Evolutionary conservation across 2,797 vertebrate genomes (phyloP).

Genomic region (Enteromius afrohamiltoni): DNA sequence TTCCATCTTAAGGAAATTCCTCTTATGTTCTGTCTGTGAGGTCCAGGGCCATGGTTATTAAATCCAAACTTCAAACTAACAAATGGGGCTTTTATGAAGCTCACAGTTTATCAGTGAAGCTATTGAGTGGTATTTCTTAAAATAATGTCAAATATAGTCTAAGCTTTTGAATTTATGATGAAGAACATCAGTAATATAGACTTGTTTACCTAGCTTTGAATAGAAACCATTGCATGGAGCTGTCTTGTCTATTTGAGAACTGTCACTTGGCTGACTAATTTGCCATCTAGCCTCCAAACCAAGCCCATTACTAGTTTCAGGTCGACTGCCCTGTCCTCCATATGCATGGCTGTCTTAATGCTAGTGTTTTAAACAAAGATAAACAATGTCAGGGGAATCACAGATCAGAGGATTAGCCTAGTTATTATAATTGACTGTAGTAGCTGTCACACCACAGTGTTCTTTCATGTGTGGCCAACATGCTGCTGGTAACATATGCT

Average conservation of each 20-base stretch:
- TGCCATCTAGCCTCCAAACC: slow-evolving; percentile 53
- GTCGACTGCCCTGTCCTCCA: background rate
- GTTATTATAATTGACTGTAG: slow-evolving; percentile 37
- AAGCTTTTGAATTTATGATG: slow-evolving; percentile 17
- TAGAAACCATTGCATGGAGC: slow-evolving; percentile 24
- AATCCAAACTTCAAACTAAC: slow-evolving; percentile 26
- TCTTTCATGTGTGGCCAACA: slow-evolving; percentile 41
- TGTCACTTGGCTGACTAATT: slow-evolving; percentile 53
- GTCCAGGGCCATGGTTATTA: slow-evolving; percentile 26
- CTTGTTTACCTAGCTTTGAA: slow-evolving; percentile 46
- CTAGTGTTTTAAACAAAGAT: slow-evolving; percentile 43
- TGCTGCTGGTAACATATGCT: slow-evolving; percentile 31
- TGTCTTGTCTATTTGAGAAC: slow-evolving; percentile 12
- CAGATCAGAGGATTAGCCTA: slow-evolving; percentile 45
- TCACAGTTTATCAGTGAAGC: slow-evolving; percentile 38
- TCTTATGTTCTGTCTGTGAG: slow-evolving; percentile 34
- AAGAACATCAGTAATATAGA: slow-evolving; percentile 6
- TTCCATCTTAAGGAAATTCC: background rate
- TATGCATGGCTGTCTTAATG: slow-evolving; percentile 38
- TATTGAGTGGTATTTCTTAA: slow-evolving; percentile 7
- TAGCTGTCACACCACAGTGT: slow-evolving; percentile 37
- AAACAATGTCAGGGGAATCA: slow-evolving; percentile 41
- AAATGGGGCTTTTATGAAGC: slow-evolving; percentile 24
- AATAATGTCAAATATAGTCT: slow-evolving; percentile 34
- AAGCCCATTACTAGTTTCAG: slow-evolving; percentile 22